Percentiles rank a stretch among this genome's conserved stretches.
These are phyloP conservation scores for Clarias gariepinus DNA, from an alignment of 2,113 vertebrate species.

Conservation along the genomic window DNA sequence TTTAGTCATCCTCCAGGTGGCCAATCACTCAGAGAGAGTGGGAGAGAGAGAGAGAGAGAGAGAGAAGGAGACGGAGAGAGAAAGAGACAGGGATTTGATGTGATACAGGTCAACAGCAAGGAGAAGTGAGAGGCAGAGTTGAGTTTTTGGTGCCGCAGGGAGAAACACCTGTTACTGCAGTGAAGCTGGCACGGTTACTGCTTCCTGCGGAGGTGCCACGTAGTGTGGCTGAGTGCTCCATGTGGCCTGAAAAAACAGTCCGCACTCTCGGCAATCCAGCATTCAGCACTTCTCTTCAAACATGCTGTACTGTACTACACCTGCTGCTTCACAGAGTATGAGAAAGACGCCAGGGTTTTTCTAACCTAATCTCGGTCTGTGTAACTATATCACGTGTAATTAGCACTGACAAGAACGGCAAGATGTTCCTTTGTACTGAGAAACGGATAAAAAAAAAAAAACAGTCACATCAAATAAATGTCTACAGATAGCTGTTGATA, in stretches of 20 bases:
- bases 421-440: background rate
- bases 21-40: slow-evolving; percentile 60
- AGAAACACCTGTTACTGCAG: slow-evolving; percentile 44
- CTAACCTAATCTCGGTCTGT: background rate
- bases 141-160: slow-evolving; percentile 17
- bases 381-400: background rate
- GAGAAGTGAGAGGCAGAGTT: slow-evolving; percentile 19
- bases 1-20: slow-evolving; percentile 72
- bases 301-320: slow-evolving; percentile 3
- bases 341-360: background rate
- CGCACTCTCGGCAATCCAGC: slow-evolving; percentile 4
- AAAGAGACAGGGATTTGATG: slow-evolving; percentile 11
- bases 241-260: slow-evolving; percentile 5
- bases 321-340: slow-evolving; percentile 1
- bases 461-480: background rate
- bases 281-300: slow-evolving; percentile 6
- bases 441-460: background rate
- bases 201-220: slow-evolving; percentile 31
- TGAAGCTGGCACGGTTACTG: slow-evolving; percentile 16
- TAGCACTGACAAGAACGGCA: background rate
- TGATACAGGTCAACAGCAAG: slow-evolving; percentile 18
- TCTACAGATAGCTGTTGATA: background rate
- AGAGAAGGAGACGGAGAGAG: slow-evolving; percentile 31
- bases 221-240: slow-evolving; percentile 25
- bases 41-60: slow-evolving; percentile 42